Base-by-base conservation (phyloP, 2,888 invertebrate species). In the Drosophila algonquin region DNA sequence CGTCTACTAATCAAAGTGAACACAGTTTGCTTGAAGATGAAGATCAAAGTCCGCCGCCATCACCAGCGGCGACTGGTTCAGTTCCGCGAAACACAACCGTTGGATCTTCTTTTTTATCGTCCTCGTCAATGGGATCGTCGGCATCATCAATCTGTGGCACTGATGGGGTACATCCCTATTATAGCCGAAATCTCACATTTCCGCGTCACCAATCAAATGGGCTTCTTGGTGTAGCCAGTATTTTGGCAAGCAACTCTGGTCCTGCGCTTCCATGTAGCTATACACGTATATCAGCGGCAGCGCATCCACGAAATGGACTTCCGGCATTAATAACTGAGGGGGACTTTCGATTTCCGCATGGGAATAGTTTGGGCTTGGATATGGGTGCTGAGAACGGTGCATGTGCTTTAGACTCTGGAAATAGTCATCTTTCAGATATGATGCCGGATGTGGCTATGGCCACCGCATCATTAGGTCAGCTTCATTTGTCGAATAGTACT, bases 371-470 rank as follows among this genome's bases (percentile, higher is more conserved):
- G 48, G 90, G 88, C 5, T 77, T 87, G 40, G 89, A 89, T 64
- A 80, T 81, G 56, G 82, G 83, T 6, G 80, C 78, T 4, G 88
- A 81, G 27, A 89, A 81, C n/a, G 88, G 85, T 75, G 89, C 81
- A 90, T 93, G 94, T 50, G 94, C 94, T 81, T 93, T 95, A 90
- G 93, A 95, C 90, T 94, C 84, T 44, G 94, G 94, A 83, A 93
- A 95, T 90, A 95, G 96, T 84, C 95, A 95, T 84, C 93, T 96
- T 73, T 95, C 96, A 24, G 97, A 97, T 74, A 95, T 96, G 87
- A 97, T 98, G 95, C 98, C 98, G 0, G 98, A 98, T 93, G 97
- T 98, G 83, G 97, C 97, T 16, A 97, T 97, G 97, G 97, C 97
- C 87, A 97, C 95, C 63, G 95, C 95, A 76, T 96, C 94, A 75